phyloP scores from a whole-genome alignment of 2,888 invertebrate species.

The Phalera bucephala region DNA sequence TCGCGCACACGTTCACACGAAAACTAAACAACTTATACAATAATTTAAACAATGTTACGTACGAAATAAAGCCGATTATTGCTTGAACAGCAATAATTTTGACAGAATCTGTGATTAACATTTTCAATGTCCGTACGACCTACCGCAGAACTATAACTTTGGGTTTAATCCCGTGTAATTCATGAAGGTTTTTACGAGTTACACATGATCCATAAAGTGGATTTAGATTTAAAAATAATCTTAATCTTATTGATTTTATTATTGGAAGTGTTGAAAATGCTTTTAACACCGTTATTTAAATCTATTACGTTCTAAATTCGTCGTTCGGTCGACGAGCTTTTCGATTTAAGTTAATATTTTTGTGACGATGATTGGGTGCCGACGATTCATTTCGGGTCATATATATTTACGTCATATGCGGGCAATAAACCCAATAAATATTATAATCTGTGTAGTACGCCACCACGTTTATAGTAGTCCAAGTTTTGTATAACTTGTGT shows the following conservation, averaged over 20 bases:
- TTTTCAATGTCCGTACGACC: constrained; percentile 52
- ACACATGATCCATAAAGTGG: constrained; percentile 54
- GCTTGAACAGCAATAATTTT: constrained; percentile 24
- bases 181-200: constrained; percentile 64
- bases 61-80: constrained; percentile 27
- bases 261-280: constrained; percentile 32
- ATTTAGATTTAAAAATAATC: constrained; percentile 44
- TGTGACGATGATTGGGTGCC: no score
- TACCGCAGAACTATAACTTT: constrained; percentile 75
- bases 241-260: constrained; percentile 33
- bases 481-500: no score
- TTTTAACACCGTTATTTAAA: constrained; percentile 27
- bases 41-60: constrained; percentile 30
- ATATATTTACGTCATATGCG: no score
- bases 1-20: constrained; percentile 33
- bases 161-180: constrained; percentile 67
- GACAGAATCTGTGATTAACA: constrained; percentile 20
- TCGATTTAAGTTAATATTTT: constrained; percentile 18
- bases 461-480: no score
- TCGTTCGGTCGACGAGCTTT: constrained; percentile 12
- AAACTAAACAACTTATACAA: constrained; percentile 21
- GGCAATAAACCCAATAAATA: no score
- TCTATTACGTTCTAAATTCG: constrained; percentile 25
- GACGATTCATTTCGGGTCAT: no score
- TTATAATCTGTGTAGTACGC: no score